phyloP scores from a whole-genome alignment of 2,113 vertebrate genomes.

The Hyla sarda region DNA sequence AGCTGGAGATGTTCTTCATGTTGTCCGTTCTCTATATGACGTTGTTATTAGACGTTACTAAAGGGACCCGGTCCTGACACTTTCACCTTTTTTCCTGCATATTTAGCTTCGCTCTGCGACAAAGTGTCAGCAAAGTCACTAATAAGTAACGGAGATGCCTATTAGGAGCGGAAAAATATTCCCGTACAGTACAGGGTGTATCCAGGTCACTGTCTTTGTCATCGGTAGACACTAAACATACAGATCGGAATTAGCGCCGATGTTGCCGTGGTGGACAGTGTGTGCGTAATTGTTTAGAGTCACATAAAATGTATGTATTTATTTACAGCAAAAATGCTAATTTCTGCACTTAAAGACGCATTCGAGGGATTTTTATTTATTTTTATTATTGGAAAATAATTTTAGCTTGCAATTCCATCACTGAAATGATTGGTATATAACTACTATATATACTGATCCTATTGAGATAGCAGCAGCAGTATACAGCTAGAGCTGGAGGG shows the following conservation, averaged over 20 bases:
- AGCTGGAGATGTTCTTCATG: background rate
- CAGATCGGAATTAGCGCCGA: background rate
- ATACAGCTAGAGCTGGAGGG: too few species aligned
- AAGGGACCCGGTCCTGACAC: background rate
- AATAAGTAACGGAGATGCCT: background rate
- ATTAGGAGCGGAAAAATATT: background rate
- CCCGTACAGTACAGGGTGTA: background rate
- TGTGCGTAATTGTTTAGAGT: background rate
- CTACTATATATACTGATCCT: too few species aligned
- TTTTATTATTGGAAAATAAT: too few species aligned
- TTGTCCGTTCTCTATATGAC: background rate
- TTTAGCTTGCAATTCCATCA: too few species aligned
- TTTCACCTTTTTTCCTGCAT: background rate
- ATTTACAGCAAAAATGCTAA: background rate
- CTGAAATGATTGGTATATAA: too few species aligned
- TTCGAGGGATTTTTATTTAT: too few species aligned
- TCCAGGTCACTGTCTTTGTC: background rate
- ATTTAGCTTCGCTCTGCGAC: background rate
- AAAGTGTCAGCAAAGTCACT: background rate
- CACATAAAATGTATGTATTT: background rate
- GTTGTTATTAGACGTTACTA: background rate
- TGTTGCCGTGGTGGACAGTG: background rate
- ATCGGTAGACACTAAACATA: background rate
- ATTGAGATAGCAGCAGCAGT: too few species aligned
- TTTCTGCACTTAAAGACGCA: background rate